Conservation (phyloP, 2,888 invertebrate genomes). For the Andrena fulva region DNA sequence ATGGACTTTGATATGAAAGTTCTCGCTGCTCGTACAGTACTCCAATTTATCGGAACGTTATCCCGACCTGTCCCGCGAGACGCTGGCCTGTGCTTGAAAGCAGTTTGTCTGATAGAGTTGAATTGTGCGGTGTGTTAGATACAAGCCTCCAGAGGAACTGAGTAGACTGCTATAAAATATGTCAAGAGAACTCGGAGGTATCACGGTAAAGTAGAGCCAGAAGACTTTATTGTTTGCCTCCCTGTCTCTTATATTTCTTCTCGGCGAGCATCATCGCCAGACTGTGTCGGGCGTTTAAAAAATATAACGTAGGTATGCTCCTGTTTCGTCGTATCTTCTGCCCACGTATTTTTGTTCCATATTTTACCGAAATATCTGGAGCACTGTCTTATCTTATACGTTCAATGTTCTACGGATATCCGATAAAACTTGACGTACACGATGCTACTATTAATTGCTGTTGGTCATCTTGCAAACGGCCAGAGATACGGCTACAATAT, state of each 20-base stretch:
- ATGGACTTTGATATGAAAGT: constrained; percentile 57
- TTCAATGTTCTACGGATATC: background rate
- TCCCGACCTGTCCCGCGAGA: constrained; percentile 42
- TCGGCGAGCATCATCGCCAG: background rate
- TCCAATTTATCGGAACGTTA: constrained; percentile 67
- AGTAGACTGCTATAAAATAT: constrained; percentile 43
- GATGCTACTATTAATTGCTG: background rate
- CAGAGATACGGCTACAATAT: background rate
- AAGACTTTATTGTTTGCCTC: constrained; percentile 39
- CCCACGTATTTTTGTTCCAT: background rate
- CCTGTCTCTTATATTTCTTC: constrained; percentile 12
- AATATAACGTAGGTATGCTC: background rate
- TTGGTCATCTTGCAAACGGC: constrained; percentile 13
- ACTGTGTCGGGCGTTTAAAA: constrained; percentile 21
- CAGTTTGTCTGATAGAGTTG: constrained; percentile 62
- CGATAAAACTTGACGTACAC: background rate
- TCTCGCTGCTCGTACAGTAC: constrained; percentile 25
- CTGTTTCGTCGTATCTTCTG: background rate
- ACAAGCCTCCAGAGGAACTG: constrained; percentile 52
- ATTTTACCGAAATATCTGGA: background rate
- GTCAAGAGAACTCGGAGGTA: constrained; percentile 27
- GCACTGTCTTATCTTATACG: background rate
- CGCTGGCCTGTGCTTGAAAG: constrained; percentile 51
- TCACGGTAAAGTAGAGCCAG: constrained; percentile 14
- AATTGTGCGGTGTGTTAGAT: constrained; percentile 60